Evolutionary conservation across 2,113 vertebrate genomes (phyloP).

Genomic region (Enhydra lutris): DNA sequence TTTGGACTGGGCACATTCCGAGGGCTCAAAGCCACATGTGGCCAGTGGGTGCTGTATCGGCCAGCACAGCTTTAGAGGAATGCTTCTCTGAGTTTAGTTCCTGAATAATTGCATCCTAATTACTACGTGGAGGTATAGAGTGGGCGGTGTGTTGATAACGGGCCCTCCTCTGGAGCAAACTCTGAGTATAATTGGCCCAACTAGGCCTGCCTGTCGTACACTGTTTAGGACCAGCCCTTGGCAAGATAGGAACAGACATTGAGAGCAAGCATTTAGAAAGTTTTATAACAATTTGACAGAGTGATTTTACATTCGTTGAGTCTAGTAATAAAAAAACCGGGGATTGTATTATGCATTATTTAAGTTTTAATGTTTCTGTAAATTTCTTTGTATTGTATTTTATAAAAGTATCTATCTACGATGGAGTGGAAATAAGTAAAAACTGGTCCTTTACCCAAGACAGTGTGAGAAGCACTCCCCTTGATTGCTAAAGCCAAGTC

Average conservation of each 20-base stretch:
- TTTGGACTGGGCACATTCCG: neutral
- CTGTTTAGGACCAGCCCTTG: neutral
- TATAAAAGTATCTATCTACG: neutral
- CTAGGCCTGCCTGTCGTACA: neutral
- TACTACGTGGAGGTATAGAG: neutral
- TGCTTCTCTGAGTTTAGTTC: neutral
- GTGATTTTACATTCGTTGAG: neutral
- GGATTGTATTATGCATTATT: neutral
- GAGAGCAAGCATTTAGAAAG: neutral
- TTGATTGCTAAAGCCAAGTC: neutral
- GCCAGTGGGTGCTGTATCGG: rapidly evolving
- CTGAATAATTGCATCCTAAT: neutral
- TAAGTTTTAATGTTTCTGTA: neutral
- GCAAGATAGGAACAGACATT: neutral
- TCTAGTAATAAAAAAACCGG: neutral
- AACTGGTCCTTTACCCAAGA: neutral
- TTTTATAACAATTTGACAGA: neutral
- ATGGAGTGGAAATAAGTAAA: neutral
- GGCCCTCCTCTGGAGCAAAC: neutral
- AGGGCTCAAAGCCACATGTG: neutral
- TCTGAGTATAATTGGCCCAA: rapidly evolving
- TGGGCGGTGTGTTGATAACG: rapidly evolving
- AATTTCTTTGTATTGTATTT: neutral
- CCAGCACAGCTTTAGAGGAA: neutral
- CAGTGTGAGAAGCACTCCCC: neutral